These are phyloP conservation scores for Mesocricetus auratus DNA, from an alignment of 2,113 vertebrate species.

Conservation along the genomic window DNA sequence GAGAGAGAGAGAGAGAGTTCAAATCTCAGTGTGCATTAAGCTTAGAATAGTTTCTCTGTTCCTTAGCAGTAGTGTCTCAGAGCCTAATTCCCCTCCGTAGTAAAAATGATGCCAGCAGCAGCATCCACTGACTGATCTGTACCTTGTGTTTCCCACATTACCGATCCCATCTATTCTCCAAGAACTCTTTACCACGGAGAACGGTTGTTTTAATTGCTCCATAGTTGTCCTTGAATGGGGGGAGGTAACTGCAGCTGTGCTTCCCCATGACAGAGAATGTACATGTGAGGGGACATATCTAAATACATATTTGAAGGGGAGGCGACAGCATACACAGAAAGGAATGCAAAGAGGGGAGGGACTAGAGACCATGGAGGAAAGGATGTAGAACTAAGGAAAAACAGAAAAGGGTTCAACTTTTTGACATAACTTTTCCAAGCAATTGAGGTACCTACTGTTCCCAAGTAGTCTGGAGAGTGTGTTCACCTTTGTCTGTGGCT, in stretches of 20 bases:
- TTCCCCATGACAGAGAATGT: neutral
- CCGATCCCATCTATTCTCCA: neutral
- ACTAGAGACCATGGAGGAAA: neutral
- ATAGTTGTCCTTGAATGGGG: neutral
- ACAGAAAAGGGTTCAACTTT: neutral
- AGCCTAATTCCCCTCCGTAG: neutral
- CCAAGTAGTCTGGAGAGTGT: neutral
- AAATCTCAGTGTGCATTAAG: neutral
- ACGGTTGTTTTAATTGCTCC: neutral
- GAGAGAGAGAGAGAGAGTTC: neutral
- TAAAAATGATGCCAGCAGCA: neutral
- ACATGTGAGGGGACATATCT: neutral
- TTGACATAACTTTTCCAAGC: neutral
- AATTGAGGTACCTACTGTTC: neutral
- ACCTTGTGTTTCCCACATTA: fast-evolving
- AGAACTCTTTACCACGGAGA: neutral
- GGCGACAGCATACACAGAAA: neutral
- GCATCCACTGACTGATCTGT: neutral
- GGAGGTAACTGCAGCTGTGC: neutral
- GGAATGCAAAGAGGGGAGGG: no score
- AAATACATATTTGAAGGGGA: neutral
- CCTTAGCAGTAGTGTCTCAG: neutral
- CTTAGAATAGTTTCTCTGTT: neutral
- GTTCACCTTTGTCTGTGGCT: neutral
- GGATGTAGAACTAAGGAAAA: no score